phyloP scores from a whole-genome alignment of 2,797 vertebrate genomes.

The Rhinophrynus dorsalis region DNA sequence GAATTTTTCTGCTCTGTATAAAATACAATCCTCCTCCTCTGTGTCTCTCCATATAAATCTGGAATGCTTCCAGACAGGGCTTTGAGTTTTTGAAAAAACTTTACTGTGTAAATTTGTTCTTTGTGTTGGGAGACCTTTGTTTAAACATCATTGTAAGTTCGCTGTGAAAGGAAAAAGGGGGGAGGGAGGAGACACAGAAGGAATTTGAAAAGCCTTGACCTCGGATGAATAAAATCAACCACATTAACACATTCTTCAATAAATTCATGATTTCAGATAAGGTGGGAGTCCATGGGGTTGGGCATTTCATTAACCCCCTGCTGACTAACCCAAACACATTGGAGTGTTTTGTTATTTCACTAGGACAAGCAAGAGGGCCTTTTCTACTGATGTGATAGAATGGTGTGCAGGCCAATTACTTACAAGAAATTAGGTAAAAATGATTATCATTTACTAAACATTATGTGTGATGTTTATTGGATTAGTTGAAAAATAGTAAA shows the following conservation, averaged over 20 bases:
- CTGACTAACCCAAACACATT: conserved; percentile 69
- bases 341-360: conserved; percentile 57
- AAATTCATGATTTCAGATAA: conserved; percentile 69
- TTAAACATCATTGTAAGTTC: conserved; percentile 86
- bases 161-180: conserved; percentile 77
- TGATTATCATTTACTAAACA: too few species aligned
- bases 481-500: too few species aligned
- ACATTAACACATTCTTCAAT: conserved; percentile 70
- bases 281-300: conserved; percentile 64
- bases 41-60: conserved; percentile 61
- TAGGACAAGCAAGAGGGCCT: conserved; percentile 61
- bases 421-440: conserved; percentile 57
- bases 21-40: conserved; percentile 55
- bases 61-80: conserved; percentile 83
- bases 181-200: conserved; percentile 63
- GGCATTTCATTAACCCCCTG: conserved; percentile 69
- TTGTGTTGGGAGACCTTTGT: conserved; percentile 85
- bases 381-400: conserved; percentile 49
- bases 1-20: conserved; percentile 60
- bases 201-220: conserved; percentile 72
- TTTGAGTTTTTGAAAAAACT: conserved; percentile 84
- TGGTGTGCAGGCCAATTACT: conserved; percentile 1
- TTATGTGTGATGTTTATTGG: too few species aligned
- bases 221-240: conserved; percentile 66
- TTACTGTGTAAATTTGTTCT: conserved; percentile 90